These are phyloP conservation scores for Dendropsophus ebraccatus DNA, from an alignment of 2,113 vertebrate species.

Conservation along the genomic window DNA sequence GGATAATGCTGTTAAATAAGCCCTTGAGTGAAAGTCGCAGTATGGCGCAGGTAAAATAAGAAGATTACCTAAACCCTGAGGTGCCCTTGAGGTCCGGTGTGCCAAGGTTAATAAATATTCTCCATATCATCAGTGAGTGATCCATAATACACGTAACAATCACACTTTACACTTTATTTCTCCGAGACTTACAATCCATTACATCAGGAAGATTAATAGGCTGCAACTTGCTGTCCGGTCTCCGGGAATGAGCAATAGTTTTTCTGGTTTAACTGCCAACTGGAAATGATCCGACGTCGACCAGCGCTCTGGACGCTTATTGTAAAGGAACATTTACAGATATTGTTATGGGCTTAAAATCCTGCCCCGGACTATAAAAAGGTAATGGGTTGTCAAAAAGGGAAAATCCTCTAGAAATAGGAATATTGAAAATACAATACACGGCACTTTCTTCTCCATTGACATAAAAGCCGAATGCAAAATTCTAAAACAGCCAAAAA, in stretches of 20 bases:
- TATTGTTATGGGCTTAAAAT: conserved; percentile 20
- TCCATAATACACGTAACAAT: conserved; percentile 32
- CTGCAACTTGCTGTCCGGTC: conserved; percentile 25
- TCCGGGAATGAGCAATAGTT: conserved; percentile 42
- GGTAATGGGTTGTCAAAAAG: conserved; percentile 15
- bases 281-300: conserved; percentile 34
- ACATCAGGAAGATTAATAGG: conserved; percentile 50
- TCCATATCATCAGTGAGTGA: conserved; percentile 26
- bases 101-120: conserved; percentile 10
- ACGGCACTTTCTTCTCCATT: not conserved
- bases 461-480: not conserved
- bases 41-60: conserved; percentile 4
- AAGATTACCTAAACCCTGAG: conserved; percentile 7
- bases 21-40: not conserved
- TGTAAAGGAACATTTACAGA: conserved; percentile 11
- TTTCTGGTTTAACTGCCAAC: conserved; percentile 48
- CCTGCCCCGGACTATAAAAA: conserved; percentile 23
- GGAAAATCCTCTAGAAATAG: not conserved
- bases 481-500: not conserved
- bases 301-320: not conserved
- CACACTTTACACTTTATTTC: conserved; percentile 42
- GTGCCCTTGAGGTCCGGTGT: not conserved
- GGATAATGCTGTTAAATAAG: conserved; percentile 13
- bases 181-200: conserved; percentile 31
- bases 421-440: not conserved